Base-by-base conservation (phyloP, 2,113 vertebrate species). In the Gnathonemus longibarbis region DNA sequence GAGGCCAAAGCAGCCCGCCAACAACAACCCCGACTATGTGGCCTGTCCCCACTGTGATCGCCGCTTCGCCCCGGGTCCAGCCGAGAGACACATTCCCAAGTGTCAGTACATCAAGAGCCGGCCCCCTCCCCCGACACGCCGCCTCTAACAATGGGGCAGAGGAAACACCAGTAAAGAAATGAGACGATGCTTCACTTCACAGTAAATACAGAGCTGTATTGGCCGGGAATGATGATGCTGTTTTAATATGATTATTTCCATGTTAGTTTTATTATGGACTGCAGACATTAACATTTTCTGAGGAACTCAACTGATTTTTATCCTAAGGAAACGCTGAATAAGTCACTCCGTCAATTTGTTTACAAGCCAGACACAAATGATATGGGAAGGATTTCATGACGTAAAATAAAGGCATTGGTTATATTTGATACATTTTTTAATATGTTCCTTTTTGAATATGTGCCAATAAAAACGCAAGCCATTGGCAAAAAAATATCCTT, bases 1-100 rank as follows among this genome's bases (percentile, higher is more conserved):
- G 39, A 45, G 94, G 89, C 93, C 93, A 6, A 92, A 93, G 0
- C 0, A 92, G 52, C 90, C 27, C 10, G 88, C 53, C 83, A 92
- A 93, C 0, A 91, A 94, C 19, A 95, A 95, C 11, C 90, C 94
- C 3, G 96, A 96, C 92, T 96, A 96, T 0, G 2, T 96, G 48
- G 87, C 94, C 88, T 97, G 96, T 84, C 96, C 96, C 15, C 94
- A 97, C 89, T 97, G 96, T 6, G 93, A 86, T 19, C 93, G 95
- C 8, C 91, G 87, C 58, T 97, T 98, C 93, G 94, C 95, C 35
- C 96, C 96, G 19, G 93, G 89, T 0, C 95, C 92, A 48, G 95
- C 95, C 0, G 94, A 97, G 91, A 93, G 94, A 89, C 96, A 97
- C 19, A 93, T 97, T 92, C 94, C 95, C 35, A 96, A 95, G 90